Evolutionary conservation across 2,797 vertebrate genomes (phyloP), one percentile per base, ranked within the genome.

Genomic region (Oreochromis grahami): DNA sequence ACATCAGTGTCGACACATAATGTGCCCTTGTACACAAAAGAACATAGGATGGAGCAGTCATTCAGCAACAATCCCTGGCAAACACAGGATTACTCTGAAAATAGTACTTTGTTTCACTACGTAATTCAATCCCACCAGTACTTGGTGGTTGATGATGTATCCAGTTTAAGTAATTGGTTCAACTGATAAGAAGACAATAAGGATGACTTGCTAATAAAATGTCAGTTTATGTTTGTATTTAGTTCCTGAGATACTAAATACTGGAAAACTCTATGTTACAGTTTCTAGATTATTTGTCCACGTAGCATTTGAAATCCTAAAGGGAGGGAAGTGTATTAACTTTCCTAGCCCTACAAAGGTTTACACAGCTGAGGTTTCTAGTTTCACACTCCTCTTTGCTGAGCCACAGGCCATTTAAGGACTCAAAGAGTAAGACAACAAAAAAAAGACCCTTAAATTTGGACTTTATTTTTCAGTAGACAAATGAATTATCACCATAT

Each of bases 101-200:
- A 88, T 80, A 48, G 29, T 50, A 52, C 80, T 83, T 82, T 78
- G 32, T 86, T 88, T 83, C 78, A 79, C 21, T 29, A 63, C 0
- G 76, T 85, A 51, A 86, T 83, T 79, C 5, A 70, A 36, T 83
- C 34, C 24, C 51, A 24, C 7, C 13, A 76, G 24, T 70, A 78
- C 74, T 51, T n/a, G 80, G 13, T 63, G 60, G 26, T 24, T 81
- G 68, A 87, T 86, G 52, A 85, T 26, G 74, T 10, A 70, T n/a
- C 11, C 19, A 56, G 5, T 60, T 77, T 19, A 82, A 32, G 72
- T 24, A 15, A 7, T 78, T 32, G n/a, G 8, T 41, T 34, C 3
- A 83, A 24, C 1, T 63, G 26, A 85, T 79, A 17, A 21, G 32
- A 50, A 65, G 34, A 19, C 10, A 68, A 65, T 58, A n/a, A 55